phyloP scores from a whole-genome alignment of 2,888 invertebrate genomes.

The Rhamnusium bicolor region DNA sequence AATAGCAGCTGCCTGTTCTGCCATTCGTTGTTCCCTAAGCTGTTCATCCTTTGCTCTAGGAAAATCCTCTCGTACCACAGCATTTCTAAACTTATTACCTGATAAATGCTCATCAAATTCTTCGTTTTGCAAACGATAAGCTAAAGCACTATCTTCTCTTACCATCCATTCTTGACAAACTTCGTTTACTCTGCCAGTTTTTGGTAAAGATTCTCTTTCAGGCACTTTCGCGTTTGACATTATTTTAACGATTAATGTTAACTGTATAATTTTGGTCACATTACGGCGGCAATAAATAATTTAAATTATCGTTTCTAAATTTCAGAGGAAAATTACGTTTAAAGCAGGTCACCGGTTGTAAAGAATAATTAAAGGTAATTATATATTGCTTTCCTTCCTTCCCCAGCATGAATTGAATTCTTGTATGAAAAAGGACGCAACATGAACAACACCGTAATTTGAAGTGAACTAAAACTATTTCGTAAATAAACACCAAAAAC shows the following conservation, averaged over 20 bases:
- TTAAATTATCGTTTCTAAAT: background rate
- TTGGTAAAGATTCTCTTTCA: slow-evolving; percentile 74
- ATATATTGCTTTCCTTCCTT: slow-evolving; percentile 47
- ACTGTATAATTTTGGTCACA: slow-evolving; percentile 16
- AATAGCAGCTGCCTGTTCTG: slow-evolving; percentile 76
- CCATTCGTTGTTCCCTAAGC: slow-evolving; percentile 78
- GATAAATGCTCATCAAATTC: slow-evolving; percentile 87
- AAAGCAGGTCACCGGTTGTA: slow-evolving; percentile 48
- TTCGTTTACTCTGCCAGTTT: slow-evolving; percentile 80
- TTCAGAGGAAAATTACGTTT: slow-evolving; percentile 34
- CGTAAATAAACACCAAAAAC: slow-evolving; percentile 38
- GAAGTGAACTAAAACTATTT: slow-evolving; percentile 41
- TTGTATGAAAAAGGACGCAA: slow-evolving; percentile 41
- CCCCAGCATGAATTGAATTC: slow-evolving; percentile 48
- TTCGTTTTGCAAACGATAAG: slow-evolving; percentile 85
- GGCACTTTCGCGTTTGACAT: slow-evolving; percentile 59
- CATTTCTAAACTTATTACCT: slow-evolving; percentile 82
- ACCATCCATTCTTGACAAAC: slow-evolving; percentile 89
- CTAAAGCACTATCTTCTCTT: slow-evolving; percentile 87
- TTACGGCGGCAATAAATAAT: background rate
- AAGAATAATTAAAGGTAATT: slow-evolving; percentile 47
- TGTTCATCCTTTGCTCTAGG: slow-evolving; percentile 85
- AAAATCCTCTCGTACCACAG: slow-evolving; percentile 84
- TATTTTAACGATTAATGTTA: slow-evolving; percentile 30
- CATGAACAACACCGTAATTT: slow-evolving; percentile 23